phyloP scores from a whole-genome alignment of 2,888 invertebrate species.

The Acanthosepion pharaonis region DNA sequence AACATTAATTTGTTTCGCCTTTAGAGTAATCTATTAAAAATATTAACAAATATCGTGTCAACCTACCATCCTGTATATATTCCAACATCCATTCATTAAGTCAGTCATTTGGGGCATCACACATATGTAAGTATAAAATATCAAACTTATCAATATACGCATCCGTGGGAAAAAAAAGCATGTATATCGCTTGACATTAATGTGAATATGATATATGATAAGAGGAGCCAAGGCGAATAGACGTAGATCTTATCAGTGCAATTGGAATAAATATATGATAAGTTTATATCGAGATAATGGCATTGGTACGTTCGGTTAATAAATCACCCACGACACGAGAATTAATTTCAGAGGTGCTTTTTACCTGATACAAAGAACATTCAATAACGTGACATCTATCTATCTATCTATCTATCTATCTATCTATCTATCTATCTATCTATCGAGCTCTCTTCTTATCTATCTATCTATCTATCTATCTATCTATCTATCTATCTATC shows the following conservation, averaged over 20 bases:
- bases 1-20: no score
- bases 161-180: background rate
- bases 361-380: background rate
- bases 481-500: no score
- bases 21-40: no score
- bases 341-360: background rate
- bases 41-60: no score
- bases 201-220: background rate
- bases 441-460: no score
- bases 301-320: background rate
- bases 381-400: background rate
- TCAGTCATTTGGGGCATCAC: background rate
- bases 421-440: no score
- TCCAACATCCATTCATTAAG: background rate
- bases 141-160: background rate
- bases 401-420: no score
- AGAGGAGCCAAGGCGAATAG: background rate
- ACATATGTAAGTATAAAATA: background rate
- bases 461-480: no score
- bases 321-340: background rate
- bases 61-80: background rate
- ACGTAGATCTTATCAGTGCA: background rate
- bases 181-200: background rate
- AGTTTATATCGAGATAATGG: constrained; percentile 14
- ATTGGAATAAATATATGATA: background rate